Evolutionary conservation across 2,797 vertebrate species (phyloP).

Genomic region (Sus cebifrons): DNA sequence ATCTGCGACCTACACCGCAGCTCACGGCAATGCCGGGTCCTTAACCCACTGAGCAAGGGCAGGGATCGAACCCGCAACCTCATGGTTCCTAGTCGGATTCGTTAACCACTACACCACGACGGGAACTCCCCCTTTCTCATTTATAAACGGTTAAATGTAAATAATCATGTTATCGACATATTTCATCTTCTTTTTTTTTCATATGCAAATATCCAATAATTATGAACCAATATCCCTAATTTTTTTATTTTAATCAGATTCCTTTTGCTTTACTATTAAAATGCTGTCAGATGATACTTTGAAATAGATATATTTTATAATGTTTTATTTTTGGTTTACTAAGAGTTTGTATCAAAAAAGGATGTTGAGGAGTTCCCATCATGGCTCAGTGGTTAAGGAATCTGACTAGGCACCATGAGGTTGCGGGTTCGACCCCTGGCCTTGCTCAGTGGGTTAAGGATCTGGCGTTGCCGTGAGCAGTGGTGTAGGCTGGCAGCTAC

Average conservation of each 20-base stretch:
- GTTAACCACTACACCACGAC: too few relatives aligned
- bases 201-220: not conserved
- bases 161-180: conserved; percentile 26
- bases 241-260: conserved; percentile 47
- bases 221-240: not conserved
- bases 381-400: too few relatives aligned
- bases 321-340: conserved; percentile 9
- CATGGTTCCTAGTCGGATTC: too few relatives aligned
- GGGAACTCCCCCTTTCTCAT: not conserved
- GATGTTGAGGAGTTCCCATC: not conserved
- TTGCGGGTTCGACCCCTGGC: too few relatives aligned
- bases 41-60: too few relatives aligned
- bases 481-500: too few relatives aligned
- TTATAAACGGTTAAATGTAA: conserved; percentile 22
- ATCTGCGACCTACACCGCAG: too few relatives aligned
- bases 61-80: too few relatives aligned
- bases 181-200: not conserved
- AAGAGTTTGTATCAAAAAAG: not conserved
- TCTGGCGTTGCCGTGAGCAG: too few relatives aligned
- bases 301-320: not conserved
- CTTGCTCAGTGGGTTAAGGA: too few relatives aligned
- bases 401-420: too few relatives aligned
- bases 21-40: too few relatives aligned
- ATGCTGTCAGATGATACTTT: not conserved
- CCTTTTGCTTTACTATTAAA: conserved; percentile 37